These are phyloP conservation scores for Thymelicus acteon DNA, from an alignment of 2,888 invertebrate species.

Conservation along the genomic window DNA sequence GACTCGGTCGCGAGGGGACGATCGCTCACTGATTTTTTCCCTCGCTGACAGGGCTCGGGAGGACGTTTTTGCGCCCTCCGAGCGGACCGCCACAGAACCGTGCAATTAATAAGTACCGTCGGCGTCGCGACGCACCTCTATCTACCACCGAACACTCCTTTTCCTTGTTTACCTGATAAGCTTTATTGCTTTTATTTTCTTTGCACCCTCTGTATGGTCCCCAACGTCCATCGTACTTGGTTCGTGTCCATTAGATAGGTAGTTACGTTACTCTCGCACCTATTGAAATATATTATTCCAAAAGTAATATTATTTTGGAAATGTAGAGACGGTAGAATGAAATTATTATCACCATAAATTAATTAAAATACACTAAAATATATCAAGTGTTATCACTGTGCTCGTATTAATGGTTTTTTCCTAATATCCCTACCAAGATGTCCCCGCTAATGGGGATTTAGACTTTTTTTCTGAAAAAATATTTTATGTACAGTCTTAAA, in stretches of 20 bases:
- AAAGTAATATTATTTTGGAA: no score
- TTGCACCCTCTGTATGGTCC: constrained; percentile 29
- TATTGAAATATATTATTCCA: no score
- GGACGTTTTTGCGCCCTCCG: constrained; percentile 82
- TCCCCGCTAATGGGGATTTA: no score
- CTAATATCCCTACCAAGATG: no score
- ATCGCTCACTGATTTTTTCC: constrained; percentile 86
- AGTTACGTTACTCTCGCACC: no score
- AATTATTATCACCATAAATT: no score
- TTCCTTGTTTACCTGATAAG: constrained; percentile 63
- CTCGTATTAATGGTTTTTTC: no score
- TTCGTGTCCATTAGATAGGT: background rate
- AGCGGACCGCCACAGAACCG: constrained; percentile 69
- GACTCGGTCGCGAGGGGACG: constrained; percentile 84
- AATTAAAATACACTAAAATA: no score
- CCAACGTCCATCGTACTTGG: background rate
- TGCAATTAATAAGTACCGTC: constrained; percentile 76
- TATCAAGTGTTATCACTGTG: no score
- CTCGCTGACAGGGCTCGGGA: constrained; percentile 83
- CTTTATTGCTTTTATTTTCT: constrained; percentile 51
- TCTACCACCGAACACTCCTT: constrained; percentile 63
- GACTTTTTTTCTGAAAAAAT: no score
- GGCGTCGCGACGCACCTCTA: constrained; percentile 23
- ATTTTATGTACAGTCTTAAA: no score
- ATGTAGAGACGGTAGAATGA: no score